These are phyloP conservation scores for Caenorhabditis latens DNA, from an alignment of 1,140 invertebrate species.

Conservation along the genomic window DNA sequence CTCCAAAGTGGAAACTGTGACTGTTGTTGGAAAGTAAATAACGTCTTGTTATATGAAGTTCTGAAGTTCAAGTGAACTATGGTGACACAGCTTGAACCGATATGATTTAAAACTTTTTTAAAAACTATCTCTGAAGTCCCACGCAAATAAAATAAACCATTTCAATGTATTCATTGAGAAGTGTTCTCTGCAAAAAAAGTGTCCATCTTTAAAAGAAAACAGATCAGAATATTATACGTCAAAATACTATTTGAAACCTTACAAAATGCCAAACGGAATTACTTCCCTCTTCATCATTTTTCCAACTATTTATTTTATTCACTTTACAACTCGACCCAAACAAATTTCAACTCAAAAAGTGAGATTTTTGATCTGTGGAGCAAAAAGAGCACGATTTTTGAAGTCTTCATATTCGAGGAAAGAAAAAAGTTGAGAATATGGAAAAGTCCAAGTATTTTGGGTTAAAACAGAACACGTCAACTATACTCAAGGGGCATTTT, in stretches of 20 bases:
- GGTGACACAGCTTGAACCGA: too few relatives aligned
- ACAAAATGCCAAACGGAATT: background rate
- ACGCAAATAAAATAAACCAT: background rate
- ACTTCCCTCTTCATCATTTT: background rate
- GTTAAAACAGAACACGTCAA: conserved; percentile 45
- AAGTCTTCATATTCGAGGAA: conserved; percentile 30
- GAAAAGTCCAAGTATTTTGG: conserved; percentile 48
- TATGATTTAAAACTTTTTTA: too few relatives aligned
- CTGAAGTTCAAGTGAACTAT: too few relatives aligned
- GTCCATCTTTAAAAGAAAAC: background rate
- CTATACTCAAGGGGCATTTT: conserved; percentile 52
- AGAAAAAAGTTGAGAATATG: background rate
- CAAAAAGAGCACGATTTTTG: conserved; percentile 42
- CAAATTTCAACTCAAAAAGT: background rate
- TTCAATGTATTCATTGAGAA: background rate
- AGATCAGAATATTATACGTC: background rate
- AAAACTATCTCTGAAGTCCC: too few relatives aligned
- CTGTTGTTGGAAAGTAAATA: too few relatives aligned
- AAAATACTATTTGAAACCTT: background rate
- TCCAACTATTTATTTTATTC: background rate
- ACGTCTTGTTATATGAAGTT: too few relatives aligned
- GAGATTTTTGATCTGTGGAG: conserved; percentile 4
- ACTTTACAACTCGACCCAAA: background rate
- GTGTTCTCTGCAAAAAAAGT: background rate
- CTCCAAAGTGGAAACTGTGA: too few relatives aligned